phyloP scores from a whole-genome alignment of 2,888 invertebrate species.

The Tupiocoris notatus region DNA sequence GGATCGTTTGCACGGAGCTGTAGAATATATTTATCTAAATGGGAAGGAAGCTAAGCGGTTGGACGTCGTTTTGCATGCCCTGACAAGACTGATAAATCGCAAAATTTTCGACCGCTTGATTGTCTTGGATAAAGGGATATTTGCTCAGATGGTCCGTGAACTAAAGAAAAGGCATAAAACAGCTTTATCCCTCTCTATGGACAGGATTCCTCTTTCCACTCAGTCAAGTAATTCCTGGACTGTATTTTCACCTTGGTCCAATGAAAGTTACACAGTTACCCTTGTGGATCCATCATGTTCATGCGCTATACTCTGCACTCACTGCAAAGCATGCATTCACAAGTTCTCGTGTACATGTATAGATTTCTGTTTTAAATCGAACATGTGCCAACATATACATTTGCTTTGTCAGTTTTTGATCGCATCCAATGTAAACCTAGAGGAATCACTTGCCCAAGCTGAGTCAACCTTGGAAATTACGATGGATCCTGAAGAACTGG shows the following conservation, averaged over 20 bases:
- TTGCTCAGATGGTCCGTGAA: neutral
- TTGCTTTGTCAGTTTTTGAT: neutral
- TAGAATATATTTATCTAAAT: conserved; percentile 47
- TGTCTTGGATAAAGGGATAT: conserved; percentile 6
- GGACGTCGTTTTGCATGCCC: conserved; percentile 11
- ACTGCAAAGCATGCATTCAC: conserved; percentile 4
- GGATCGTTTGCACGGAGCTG: conserved; percentile 47
- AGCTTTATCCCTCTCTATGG: neutral
- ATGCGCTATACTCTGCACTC: neutral
- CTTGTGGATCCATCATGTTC: neutral
- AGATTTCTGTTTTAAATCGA: conserved; percentile 14
- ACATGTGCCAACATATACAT: conserved; percentile 16
- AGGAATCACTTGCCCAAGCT: neutral
- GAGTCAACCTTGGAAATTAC: neutral
- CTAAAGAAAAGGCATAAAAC: conserved; percentile 1
- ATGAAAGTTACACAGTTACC: neutral
- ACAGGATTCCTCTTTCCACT: neutral
- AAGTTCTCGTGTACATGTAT: conserved; percentile 15
- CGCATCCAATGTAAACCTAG: too few relatives aligned
- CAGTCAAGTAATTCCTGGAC: neutral
- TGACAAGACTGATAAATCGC: conserved; percentile 1
- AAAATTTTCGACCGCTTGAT: conserved; percentile 11
- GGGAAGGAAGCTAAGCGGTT: conserved; percentile 46
- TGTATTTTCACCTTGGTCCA: conserved; percentile 22
- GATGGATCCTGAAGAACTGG: neutral